Evolutionary conservation across 2,797 vertebrate species (phyloP).

Genomic region (Rhinoraja longicauda): DNA sequence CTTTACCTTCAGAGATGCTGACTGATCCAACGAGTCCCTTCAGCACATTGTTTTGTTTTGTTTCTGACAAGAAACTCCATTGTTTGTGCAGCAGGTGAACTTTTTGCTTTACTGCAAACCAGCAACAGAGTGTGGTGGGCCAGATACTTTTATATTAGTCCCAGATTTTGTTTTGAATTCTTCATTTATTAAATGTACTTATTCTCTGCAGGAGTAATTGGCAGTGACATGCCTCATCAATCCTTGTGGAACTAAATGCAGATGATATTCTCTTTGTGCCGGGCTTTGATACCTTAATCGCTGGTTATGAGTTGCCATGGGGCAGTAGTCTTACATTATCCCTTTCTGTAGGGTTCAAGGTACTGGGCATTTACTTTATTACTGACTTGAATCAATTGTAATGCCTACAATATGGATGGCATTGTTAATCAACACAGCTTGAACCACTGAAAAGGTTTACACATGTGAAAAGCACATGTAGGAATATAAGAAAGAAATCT

Average conservation of each 20-base stretch:
- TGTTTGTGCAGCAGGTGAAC: neutral
- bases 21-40: no score
- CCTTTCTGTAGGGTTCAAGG: neutral
- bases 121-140: neutral
- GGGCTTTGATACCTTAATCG: neutral
- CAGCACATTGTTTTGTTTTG: no score
- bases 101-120: neutral
- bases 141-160: neutral
- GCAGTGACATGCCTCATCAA: neutral
- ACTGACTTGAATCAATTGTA: neutral
- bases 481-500: neutral
- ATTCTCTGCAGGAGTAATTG: neutral
- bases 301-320: neutral
- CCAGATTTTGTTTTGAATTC: slow-evolving; percentile 11
- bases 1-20: no score
- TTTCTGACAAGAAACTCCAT: neutral
- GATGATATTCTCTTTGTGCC: neutral
- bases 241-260: neutral
- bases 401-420: neutral
- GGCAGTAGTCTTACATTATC: neutral
- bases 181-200: neutral
- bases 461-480: neutral
- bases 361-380: neutral
- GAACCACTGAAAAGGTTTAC: neutral
- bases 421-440: neutral